Conservation (phyloP, 2,113 vertebrate genomes). For the Chionis minor region DNA sequence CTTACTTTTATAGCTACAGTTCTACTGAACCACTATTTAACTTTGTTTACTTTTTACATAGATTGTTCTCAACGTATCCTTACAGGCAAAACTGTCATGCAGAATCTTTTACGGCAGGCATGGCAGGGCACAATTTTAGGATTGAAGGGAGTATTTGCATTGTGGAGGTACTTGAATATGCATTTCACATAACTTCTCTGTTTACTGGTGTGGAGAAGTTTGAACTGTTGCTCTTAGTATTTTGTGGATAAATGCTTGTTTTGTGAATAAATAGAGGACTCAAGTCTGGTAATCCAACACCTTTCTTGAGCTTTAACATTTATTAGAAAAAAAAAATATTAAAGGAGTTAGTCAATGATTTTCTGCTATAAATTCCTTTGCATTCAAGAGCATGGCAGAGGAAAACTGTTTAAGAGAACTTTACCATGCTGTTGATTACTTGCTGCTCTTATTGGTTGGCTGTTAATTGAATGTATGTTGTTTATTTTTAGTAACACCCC, state of each 20-base stretch:
- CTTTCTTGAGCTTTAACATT: not conserved
- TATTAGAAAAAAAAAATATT: slow-evolving; percentile 12
- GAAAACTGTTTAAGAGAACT: slow-evolving; percentile 31
- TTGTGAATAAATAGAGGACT: slow-evolving; percentile 2
- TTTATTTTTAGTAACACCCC: slow-evolving; percentile 48
- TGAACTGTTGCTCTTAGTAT: not conserved
- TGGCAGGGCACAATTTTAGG: not conserved
- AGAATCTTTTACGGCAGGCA: not conserved
- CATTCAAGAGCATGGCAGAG: not conserved
- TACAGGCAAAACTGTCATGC: not conserved
- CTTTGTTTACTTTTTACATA: not conserved
- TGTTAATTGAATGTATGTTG: slow-evolving; percentile 7
- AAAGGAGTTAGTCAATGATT: slow-evolving; percentile 10
- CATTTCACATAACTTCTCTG: not conserved
- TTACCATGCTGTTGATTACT: slow-evolving; percentile 22
- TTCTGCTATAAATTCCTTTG: slow-evolving; percentile 41
- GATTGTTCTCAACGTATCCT: not conserved
- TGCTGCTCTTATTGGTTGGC: not conserved
- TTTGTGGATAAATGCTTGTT: slow-evolving; percentile 37
- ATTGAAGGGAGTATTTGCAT: not conserved
- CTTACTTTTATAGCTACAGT: not conserved
- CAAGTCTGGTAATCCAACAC: not conserved
- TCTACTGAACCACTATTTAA: not conserved
- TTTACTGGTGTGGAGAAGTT: not conserved
- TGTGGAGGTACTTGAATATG: not conserved